Percentiles rank a stretch among this genome's conserved stretches.
These are phyloP conservation scores for Anas platyrhynchos DNA, from an alignment of 2,113 vertebrate species.

Conservation along the genomic window DNA sequence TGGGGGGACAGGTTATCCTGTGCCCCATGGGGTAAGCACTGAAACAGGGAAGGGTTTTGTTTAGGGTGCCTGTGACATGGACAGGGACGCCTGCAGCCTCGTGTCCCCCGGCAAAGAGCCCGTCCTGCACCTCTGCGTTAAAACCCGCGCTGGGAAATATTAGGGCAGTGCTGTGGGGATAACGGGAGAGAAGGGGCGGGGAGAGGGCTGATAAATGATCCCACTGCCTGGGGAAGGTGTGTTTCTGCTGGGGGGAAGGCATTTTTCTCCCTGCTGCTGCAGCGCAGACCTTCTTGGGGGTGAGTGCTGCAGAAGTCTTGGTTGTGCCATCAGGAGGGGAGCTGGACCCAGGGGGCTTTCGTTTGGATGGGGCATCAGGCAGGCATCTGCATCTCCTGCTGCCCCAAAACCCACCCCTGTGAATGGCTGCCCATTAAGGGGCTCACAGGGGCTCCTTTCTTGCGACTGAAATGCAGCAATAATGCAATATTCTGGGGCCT, in stretches of 20 bases:
- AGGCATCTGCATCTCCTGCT: fast-evolving
- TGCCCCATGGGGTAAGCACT: neutral
- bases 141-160: fast-evolving
- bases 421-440: fast-evolving
- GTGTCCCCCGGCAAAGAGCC: neutral
- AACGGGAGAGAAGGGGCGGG: neutral
- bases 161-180: neutral
- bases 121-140: neutral
- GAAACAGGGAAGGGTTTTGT: neutral
- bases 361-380: neutral
- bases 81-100: neutral
- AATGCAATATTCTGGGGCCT: neutral
- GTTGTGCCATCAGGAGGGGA: fast-evolving
- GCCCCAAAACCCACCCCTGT: fast-evolving
- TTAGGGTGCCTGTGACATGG: fast-evolving
- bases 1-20: neutral
- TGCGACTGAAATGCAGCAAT: neutral
- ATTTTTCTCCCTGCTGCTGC: neutral
- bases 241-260: neutral
- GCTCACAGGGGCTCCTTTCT: neutral
- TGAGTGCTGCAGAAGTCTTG: fast-evolving
- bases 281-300: neutral
- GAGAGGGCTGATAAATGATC: neutral
- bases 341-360: neutral
- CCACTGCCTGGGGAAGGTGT: neutral